These are phyloP conservation scores for Leptopilina clavipes DNA, from an alignment of 1,140 invertebrate genomes.

Conservation along the genomic window DNA sequence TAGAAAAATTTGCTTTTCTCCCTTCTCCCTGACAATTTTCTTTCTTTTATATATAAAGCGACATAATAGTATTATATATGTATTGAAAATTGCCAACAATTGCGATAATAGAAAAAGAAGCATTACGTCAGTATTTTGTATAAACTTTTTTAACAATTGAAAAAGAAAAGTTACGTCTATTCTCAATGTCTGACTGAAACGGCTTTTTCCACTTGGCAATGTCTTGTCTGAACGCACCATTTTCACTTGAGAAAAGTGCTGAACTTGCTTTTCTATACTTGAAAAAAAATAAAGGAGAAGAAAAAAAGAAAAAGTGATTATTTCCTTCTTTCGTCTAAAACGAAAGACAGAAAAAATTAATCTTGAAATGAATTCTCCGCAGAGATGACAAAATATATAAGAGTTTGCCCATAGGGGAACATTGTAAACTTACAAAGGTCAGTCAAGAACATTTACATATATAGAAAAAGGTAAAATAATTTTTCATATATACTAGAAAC, in stretches of 20 bases:
- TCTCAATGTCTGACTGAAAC: too few species aligned
- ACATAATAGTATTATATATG: too few species aligned
- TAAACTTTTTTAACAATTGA: too few species aligned
- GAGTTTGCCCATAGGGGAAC: neutral
- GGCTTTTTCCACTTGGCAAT: too few species aligned
- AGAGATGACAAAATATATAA: slow-evolving; percentile 3
- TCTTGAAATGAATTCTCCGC: neutral
- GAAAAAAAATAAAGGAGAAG: neutral
- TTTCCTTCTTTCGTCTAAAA: neutral
- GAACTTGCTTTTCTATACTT: slow-evolving; percentile 8
- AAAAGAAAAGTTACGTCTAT: too few species aligned
- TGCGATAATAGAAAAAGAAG: too few species aligned
- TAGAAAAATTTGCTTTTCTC: too few species aligned
- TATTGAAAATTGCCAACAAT: too few species aligned
- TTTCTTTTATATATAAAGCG: too few species aligned
- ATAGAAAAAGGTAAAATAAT: slow-evolving; percentile 4
- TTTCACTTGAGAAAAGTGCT: slow-evolving; percentile 3
- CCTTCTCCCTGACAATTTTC: too few species aligned
- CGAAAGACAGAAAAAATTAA: neutral
- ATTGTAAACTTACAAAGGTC: slow-evolving; percentile 27
- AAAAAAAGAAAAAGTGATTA: slow-evolving; percentile 9
- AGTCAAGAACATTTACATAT: slow-evolving; percentile 18
- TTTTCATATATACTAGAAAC: neutral
- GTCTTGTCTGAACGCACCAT: too few species aligned
- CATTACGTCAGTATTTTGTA: too few species aligned